phyloP scores from a whole-genome alignment of 2,113 vertebrate genomes.

The Carassius auratus region DNA sequence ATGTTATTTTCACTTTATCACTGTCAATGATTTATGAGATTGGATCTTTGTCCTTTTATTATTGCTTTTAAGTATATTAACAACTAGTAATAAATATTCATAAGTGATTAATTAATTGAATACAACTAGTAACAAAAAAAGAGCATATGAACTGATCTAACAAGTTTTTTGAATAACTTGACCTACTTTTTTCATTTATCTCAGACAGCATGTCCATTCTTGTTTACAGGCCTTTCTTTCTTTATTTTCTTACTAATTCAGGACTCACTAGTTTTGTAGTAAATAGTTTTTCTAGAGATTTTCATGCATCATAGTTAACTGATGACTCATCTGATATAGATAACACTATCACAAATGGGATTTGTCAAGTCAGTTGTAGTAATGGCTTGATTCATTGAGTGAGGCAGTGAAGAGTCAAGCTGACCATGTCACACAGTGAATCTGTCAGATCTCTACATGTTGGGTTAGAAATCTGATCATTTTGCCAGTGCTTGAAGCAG shows the following conservation, averaged over 20 bases:
- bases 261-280: not conserved
- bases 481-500: not conserved
- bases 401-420: not conserved
- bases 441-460: too few relatives aligned
- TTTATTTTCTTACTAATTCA: not conserved
- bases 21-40: not conserved
- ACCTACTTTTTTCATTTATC: not conserved
- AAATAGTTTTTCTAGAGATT: not conserved
- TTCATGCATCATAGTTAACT: slow-evolving; percentile 8
- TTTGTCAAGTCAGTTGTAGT: slow-evolving; percentile 2
- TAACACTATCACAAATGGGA: not conserved
- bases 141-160: not conserved
- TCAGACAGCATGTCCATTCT: not conserved
- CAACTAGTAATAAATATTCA: not conserved
- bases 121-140: not conserved
- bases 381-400: not conserved
- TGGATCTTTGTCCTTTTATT: not conserved
- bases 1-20: not conserved
- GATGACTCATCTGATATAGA: not conserved
- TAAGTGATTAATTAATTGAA: not conserved
- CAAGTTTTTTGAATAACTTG: not conserved
- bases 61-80: not conserved
- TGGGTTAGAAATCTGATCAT: not conserved
- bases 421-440: not conserved
- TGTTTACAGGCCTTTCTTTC: not conserved